These are phyloP conservation scores for Aselliscus stoliczkanus DNA, from an alignment of 2,797 vertebrate species.

Conservation along the genomic window DNA sequence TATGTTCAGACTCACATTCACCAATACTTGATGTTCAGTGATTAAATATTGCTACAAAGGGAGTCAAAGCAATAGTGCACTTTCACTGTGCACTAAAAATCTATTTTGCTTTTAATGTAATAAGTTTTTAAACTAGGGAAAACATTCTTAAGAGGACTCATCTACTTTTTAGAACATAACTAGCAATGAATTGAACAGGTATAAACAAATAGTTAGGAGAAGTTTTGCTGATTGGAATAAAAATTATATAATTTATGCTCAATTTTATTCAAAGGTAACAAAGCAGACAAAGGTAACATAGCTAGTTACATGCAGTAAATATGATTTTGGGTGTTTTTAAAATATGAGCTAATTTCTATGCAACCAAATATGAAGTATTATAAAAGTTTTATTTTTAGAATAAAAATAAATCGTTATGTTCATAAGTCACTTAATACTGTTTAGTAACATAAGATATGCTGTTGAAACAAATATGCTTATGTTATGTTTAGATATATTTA, in stretches of 20 bases:
- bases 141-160: conserved; percentile 2
- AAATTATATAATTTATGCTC: conserved; percentile 31
- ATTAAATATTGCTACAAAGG: conserved; percentile 29
- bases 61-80: background rate
- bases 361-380: background rate
- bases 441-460: background rate
- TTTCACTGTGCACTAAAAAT: background rate
- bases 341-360: conserved; percentile 50
- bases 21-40: background rate
- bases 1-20: background rate
- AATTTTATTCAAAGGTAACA: conserved; percentile 49
- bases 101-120: background rate
- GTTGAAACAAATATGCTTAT: background rate
- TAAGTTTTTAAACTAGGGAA: background rate
- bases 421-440: background rate
- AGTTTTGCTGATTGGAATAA: conserved; percentile 51
- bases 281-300: conserved; percentile 43
- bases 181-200: conserved; percentile 44
- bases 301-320: conserved; percentile 26
- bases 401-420: background rate
- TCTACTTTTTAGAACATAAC: background rate
- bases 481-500: background rate
- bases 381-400: background rate
- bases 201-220: conserved; percentile 31
- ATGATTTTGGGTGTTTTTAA: conserved; percentile 41